A percentile compares a stretch with the other conserved stretches of the same genome.
phyloP scores from a whole-genome alignment of 2,797 vertebrate genomes.

The Pelobates cultripes region DNA sequence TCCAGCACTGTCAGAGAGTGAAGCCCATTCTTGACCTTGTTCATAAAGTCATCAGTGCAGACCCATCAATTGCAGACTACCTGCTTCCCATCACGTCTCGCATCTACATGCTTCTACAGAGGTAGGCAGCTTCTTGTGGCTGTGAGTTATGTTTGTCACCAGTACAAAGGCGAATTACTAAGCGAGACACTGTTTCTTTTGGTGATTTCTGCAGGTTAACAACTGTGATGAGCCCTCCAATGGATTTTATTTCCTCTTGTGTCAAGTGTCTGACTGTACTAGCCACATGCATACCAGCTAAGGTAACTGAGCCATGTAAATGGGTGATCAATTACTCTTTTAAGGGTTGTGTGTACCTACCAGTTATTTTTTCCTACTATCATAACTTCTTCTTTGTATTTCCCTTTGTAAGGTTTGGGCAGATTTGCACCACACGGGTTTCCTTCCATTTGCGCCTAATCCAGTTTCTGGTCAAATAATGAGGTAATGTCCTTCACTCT shows the following conservation, averaged over 20 bases:
- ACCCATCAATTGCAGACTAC: slow-evolving; percentile 92
- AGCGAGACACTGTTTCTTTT: neutral
- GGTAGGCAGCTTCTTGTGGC: slow-evolving; percentile 68
- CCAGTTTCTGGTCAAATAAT: slow-evolving; percentile 88
- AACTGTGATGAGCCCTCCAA: slow-evolving; percentile 90
- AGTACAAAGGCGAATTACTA: neutral
- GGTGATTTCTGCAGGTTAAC: slow-evolving; percentile 79
- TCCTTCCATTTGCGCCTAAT: slow-evolving; percentile 89
- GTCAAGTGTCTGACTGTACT: slow-evolving; percentile 93
- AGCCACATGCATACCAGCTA: slow-evolving; percentile 90
- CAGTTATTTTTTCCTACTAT: neutral
- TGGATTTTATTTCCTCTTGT: slow-evolving; percentile 94
- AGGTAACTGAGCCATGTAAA: slow-evolving; percentile 73
- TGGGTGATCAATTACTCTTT: neutral
- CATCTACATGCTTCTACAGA: slow-evolving; percentile 96
- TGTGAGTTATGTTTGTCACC: neutral
- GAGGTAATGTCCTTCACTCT: slow-evolving; percentile 72
- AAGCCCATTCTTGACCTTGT: slow-evolving; percentile 95
- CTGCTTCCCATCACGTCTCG: slow-evolving; percentile 95
- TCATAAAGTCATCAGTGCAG: slow-evolving; percentile 93
- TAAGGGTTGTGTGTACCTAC: neutral
- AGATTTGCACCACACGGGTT: slow-evolving; percentile 93
- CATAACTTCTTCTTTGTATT: neutral
- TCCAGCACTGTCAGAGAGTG: slow-evolving; percentile 90
- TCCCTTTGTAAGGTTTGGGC: slow-evolving; percentile 87